Conservation (phyloP, 1,140 invertebrate genomes). For the Euura lappo region DNA sequence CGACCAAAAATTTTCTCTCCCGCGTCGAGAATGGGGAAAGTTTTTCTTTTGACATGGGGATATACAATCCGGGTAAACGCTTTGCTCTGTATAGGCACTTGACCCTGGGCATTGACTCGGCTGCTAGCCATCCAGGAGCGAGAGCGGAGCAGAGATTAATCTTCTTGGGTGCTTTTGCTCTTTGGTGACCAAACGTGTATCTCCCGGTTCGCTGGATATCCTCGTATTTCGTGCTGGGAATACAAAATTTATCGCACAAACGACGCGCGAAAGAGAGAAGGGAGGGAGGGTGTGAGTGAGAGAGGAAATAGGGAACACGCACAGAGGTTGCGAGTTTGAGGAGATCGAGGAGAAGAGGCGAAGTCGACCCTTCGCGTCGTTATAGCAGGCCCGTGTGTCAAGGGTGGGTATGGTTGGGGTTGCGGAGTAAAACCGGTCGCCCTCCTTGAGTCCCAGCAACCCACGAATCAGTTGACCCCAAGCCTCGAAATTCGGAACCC, state of each 20-base stretch:
- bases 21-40: no score
- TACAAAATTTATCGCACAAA: slow-evolving; percentile 5
- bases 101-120: background rate
- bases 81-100: background rate
- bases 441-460: background rate
- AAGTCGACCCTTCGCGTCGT: slow-evolving; percentile 4
- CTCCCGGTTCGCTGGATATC: background rate
- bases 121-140: background rate
- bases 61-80: no score
- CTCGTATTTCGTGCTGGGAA: slow-evolving; percentile 3
- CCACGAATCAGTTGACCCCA: background rate
- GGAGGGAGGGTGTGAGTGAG: background rate
- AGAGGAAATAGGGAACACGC: background rate
- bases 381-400: background rate
- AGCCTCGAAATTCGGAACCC: background rate
- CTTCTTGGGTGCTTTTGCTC: background rate
- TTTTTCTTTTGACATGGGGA: no score
- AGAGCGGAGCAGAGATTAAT: background rate
- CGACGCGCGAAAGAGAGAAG: background rate
- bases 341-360: background rate
- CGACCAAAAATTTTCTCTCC: no score
- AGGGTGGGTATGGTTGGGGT: background rate
- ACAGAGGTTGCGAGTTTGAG: background rate
- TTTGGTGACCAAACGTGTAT: background rate
- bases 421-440: background rate